phyloP scores from a whole-genome alignment of 2,113 vertebrate genomes.

The Madoqua kirkii region DNA sequence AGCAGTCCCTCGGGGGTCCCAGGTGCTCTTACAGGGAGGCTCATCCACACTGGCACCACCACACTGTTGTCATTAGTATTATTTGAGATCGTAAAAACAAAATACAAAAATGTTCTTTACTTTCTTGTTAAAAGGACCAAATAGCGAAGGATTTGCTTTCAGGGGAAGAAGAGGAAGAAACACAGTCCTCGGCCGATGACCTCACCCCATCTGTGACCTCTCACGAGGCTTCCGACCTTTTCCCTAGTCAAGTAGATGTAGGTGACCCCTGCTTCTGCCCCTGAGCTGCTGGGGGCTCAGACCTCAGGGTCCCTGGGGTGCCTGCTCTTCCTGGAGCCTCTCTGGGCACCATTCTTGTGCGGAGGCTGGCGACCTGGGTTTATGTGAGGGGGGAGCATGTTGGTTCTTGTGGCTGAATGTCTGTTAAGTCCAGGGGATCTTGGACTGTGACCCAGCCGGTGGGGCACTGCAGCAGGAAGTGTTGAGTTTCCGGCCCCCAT shows the following conservation, averaged over 20 bases:
- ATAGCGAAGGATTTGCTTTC: slow-evolving; percentile 91
- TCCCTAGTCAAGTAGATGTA: slow-evolving; percentile 81
- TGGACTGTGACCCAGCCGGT: accelerated
- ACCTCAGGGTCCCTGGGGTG: background rate
- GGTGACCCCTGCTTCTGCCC: slow-evolving; percentile 37
- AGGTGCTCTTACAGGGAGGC: background rate
- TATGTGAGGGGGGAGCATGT: accelerated
- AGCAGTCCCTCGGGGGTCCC: background rate
- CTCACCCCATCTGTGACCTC: slow-evolving; percentile 90
- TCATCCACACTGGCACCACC: background rate
- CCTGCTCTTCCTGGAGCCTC: no score
- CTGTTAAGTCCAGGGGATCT: background rate
- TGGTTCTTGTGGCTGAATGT: background rate
- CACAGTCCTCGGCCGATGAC: slow-evolving; percentile 86
- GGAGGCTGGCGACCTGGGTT: background rate
- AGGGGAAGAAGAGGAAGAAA: slow-evolving; percentile 88
- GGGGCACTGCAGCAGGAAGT: background rate
- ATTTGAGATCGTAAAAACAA: background rate
- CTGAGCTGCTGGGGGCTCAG: background rate
- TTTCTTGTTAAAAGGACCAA: slow-evolving; percentile 86
- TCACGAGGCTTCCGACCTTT: slow-evolving; percentile 87
- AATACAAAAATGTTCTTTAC: slow-evolving; percentile 50
- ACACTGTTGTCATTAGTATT: accelerated
- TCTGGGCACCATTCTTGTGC: background rate
- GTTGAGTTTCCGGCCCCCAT: accelerated